Base-by-base conservation (phyloP, 2,113 vertebrate genomes). In the Cavia aperea region DNA sequence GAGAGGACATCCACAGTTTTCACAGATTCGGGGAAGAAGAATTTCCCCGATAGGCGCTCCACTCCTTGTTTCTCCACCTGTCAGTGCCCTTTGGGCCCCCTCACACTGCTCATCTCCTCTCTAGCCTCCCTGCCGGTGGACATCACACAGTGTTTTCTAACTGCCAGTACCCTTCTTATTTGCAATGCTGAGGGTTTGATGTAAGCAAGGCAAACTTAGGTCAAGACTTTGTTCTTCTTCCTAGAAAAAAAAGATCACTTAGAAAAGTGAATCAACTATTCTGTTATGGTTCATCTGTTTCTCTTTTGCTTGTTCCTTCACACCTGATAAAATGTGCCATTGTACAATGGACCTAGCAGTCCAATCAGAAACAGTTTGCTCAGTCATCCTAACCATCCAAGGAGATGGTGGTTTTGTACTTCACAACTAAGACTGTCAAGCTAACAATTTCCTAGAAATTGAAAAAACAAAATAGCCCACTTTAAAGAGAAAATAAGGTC, bases 401-500 rank as follows among this genome's bases (percentile, higher is more conserved):
- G 70, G 24, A 79, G 46, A 93, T 63, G 86, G 16, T 10, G 4
- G 86, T 82, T 95, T 96, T 92, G 46, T 78, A 79, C 87, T 93
- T 93, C 78, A 95, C 93, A 91, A 81, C 29, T 73, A 92, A 92
- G 81, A 89, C 78, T 15, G n/a, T 26, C 16, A 7, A 92, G 62
- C 65, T 86, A 92, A 84, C 82, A 31, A 75, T 95, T 95, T 97
- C 92, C n/a, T 86, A 96, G 95, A 95, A 97, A 90, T 62, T 66
- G 84, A 65, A 92, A 86, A 54, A 66, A 87, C 66, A 70, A 79
- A 88, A 92, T 89, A 92, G 60, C n/a, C 43, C 84, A 92, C 51
- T 93, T 96, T 92, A 94, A 95, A 95, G 88, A 94, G 93, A 95
- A 96, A 96, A 95, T 49, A 77, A 94, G 86, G 33, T 92, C 85